A percentile compares a stretch with the other conserved stretches of the same genome.
These are phyloP conservation scores for Chloropsis hardwickii DNA, from an alignment of 2,113 vertebrate species.

Conservation along the genomic window DNA sequence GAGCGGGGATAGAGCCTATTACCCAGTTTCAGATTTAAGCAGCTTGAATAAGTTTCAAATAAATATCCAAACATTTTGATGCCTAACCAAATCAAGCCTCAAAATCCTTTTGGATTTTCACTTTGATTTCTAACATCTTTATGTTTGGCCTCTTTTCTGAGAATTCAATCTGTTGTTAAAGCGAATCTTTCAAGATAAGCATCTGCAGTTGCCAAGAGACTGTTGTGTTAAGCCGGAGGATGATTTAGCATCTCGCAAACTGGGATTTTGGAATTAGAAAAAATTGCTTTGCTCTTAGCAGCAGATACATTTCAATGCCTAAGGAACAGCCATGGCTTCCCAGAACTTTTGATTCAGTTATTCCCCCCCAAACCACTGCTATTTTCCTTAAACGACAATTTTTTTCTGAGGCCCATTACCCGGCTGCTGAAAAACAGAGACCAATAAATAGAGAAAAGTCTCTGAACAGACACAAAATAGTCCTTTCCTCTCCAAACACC, in stretches of 20 bases:
- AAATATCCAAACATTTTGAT: conserved; percentile 47
- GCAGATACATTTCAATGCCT: not conserved
- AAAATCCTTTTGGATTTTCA: not conserved
- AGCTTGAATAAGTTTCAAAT: conserved; percentile 56
- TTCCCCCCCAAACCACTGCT: not conserved
- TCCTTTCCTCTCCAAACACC: not conserved
- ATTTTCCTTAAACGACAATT: not conserved
- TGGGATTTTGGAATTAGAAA: conserved; percentile 21
- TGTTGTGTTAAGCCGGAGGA: not conserved
- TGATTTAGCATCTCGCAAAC: not conserved
- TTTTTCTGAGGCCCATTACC: not conserved
- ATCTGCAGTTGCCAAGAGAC: conserved; percentile 45
- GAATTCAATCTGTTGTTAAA: conserved; percentile 45
- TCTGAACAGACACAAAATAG: not conserved
- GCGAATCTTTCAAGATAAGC: conserved; percentile 24
- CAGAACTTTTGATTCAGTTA: not conserved
- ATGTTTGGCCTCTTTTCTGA: conserved; percentile 39
- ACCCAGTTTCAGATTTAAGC: conserved; percentile 35
- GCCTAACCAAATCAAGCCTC: conserved; percentile 56
- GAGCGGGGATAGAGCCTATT: not conserved
- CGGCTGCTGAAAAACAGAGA: not conserved
- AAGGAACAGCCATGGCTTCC: not conserved
- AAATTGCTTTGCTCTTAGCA: not conserved
- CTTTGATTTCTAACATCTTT: conserved; percentile 56
- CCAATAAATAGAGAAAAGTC: not conserved